Evolutionary conservation across 2,888 invertebrate genomes (phyloP), one percentile per base, ranked within the genome.

Genomic region (Octonoba sinensis): DNA sequence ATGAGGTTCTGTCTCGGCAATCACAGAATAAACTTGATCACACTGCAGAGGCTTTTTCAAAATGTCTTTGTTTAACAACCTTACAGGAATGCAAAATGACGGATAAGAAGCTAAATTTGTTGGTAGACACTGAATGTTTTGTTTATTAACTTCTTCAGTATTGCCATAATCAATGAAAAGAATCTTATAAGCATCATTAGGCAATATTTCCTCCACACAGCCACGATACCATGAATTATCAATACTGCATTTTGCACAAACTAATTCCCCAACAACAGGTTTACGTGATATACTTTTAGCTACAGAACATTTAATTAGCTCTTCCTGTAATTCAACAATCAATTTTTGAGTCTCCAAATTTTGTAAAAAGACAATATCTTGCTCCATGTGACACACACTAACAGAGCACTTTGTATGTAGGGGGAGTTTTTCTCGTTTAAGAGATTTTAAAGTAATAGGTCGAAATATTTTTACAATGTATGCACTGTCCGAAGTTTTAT

Each of bases 131-230:
- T 60, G 67, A 24, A 79, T 47, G 13, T 56, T 66, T 54, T 44
- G 49, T 27, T 62, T 54, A 1, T 36, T 44, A 54, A 79, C 67
- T 15, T 57, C 47, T 62, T 79, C 79, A 27, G 24, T 44, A 24
- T 79, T 79, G 13, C 79, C 79, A 67, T 62, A 79, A 62, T 79
- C 79, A 51, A 79, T 46, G 36, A 62, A 73, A n/a, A 27, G n/a
- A 13, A 79, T 49, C 46, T 47, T 60, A 54, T 51, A 79, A 11
- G 15, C 71, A 24, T 79, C 56, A 47, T 18, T n/a, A n/a, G 67
- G 47, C 0, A 73, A 13, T 44, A 67, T 24, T 27, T 79, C 69
- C 67, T 51, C 66, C 12, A 79, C 47, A 54, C 79, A 67, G 20
- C 73, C 59, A 3, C 79, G 66, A 57, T 79, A 73, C 73, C 73